A percentile compares a stretch with the other conserved stretches of the same genome.
phyloP scores from a whole-genome alignment of 2,797 vertebrate species.

The Apodemus agrarius region DNA sequence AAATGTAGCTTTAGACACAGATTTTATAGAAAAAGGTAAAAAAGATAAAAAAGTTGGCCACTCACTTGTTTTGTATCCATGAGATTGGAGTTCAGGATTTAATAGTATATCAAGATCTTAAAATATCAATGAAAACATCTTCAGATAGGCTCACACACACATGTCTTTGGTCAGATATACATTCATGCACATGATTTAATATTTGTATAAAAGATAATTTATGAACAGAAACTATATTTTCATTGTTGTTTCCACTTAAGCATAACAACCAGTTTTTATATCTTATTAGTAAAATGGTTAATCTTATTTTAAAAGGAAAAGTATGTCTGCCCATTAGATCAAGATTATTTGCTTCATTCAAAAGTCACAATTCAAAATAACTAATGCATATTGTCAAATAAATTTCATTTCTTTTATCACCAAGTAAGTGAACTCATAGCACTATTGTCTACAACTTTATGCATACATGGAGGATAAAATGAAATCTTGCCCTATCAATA shows the following conservation, averaged over 20 bases:
- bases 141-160: not conserved
- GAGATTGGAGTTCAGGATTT: not conserved
- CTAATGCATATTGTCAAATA: not conserved
- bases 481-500: not conserved
- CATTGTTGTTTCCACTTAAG: not conserved
- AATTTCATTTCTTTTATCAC: not conserved
- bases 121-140: not conserved
- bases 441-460: not conserved
- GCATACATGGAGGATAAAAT: not conserved
- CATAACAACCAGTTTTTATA: not conserved
- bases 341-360: constrained; percentile 14
- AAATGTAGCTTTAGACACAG: not conserved
- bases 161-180: not conserved
- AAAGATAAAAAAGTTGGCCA: not conserved
- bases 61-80: not conserved
- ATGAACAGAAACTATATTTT: not conserved
- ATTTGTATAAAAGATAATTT: not conserved
- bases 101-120: not conserved
- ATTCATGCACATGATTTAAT: not conserved
- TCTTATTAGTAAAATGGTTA: not conserved
- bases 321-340: not conserved
- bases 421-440: not conserved
- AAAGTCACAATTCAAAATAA: not conserved
- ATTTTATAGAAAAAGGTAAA: not conserved
- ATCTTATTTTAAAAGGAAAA: not conserved